phyloP scores from a whole-genome alignment of 2,113 vertebrate genomes.

The Mus pahari region DNA sequence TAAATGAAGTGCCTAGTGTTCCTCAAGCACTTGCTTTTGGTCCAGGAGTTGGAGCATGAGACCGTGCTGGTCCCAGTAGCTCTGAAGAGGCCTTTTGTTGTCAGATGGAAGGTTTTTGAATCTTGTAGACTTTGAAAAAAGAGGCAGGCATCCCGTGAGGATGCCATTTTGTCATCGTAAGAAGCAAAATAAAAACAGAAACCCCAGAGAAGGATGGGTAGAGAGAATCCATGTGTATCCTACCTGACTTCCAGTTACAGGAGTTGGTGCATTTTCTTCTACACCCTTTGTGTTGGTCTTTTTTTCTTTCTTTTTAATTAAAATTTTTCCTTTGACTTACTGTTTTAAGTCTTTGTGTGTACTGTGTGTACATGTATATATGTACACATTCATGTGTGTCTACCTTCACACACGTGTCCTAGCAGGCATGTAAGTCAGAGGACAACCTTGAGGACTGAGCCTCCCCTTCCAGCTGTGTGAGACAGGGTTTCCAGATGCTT shows the following conservation, averaged over 20 bases:
- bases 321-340: neutral
- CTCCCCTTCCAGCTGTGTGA: neutral
- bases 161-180: neutral
- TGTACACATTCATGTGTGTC: neutral
- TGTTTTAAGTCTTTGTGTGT: neutral
- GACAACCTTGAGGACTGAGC: neutral
- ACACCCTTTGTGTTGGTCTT: neutral
- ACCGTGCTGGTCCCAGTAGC: neutral
- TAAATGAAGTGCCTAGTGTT: neutral
- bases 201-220: neutral
- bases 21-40: neutral
- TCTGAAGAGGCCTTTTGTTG: neutral
- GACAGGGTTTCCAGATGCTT: neutral
- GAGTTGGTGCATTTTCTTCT: neutral
- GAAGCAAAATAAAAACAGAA: neutral
- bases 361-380: neutral
- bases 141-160: neutral
- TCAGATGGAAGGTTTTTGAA: neutral
- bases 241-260: neutral
- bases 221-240: neutral
- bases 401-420: neutral
- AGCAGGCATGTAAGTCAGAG: neutral
- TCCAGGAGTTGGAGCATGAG: neutral
- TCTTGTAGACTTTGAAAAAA: constrained; percentile 21
- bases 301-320: neutral